A percentile compares a stretch with the other conserved stretches of the same genome.
phyloP scores from a whole-genome alignment of 2,797 vertebrate genomes.

The Cichlasoma orientale region DNA sequence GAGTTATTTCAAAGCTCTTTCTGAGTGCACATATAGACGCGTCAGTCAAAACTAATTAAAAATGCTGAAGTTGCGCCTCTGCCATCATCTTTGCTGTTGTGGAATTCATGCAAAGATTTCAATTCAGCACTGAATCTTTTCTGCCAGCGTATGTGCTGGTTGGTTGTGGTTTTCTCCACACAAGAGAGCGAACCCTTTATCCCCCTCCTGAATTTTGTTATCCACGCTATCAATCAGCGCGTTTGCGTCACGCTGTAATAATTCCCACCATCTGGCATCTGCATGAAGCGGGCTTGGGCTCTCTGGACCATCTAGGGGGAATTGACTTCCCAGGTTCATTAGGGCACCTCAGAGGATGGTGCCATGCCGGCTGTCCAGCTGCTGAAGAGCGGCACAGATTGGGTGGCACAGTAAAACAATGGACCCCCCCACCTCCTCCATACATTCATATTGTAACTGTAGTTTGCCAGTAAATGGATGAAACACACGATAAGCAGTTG shows the following conservation, averaged over 20 bases:
- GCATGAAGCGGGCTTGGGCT: background rate
- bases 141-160: background rate
- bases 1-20: background rate
- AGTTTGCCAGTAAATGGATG: background rate
- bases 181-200: background rate
- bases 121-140: background rate
- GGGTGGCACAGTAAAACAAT: background rate
- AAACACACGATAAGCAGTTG: background rate
- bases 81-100: background rate
- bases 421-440: too few species aligned
- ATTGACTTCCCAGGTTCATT: background rate
- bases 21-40: too few species aligned
- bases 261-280: background rate
- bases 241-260: background rate
- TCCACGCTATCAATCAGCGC: too few species aligned
- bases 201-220: background rate
- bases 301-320: background rate
- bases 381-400: background rate
- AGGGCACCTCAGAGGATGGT: fast-evolving
- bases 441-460: background rate
- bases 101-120: background rate
- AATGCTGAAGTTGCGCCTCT: background rate
- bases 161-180: background rate
- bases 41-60: background rate
- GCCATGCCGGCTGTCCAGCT: background rate